Evolutionary conservation across 2,797 vertebrate genomes (phyloP), one percentile per base, ranked within the genome.

Genomic region (Hippoglossus hippoglossus): DNA sequence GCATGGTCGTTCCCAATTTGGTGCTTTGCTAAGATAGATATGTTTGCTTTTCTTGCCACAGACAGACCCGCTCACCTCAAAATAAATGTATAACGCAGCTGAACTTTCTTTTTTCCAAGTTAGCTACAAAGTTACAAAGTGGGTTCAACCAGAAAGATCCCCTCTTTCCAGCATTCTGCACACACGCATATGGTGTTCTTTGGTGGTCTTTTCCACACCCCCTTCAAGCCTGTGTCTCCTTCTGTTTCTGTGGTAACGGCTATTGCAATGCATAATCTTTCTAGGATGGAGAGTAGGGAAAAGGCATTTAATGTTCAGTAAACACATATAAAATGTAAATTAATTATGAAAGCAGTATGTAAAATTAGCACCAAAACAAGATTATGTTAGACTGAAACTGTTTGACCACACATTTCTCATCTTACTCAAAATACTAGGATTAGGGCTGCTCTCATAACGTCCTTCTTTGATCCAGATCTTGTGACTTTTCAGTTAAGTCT

Each of bases 1-100:
- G 91, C 93, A 88, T 74, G 80, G 87, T 92, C 90, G 75, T 80
- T 71, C 93, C 87, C 90, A 91, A 92, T 94, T 93, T 90, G 83
- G 88, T 90, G 79, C 86, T 84, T 91, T 81, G 84, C 89, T 92
- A 91, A 92, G 91, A 94, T 92, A 94, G 90, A 94, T 93, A 87
- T 87, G 88, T 93, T 93, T 90, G 86, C 89, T 90, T 91, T 93
- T 88, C 79, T 81, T 71, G 73, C 76, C 82, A 79, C 75, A 91
- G 92, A 93, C 89, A 92, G 78, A 70, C 57, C 69, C 62, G 73
- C 78, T 91, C 78, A 81, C 80, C 80, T 90, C 73, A 84, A 89
- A 93, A 91, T 90, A 89, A 88, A 93, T 88, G 63, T 84, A 74
- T 64, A 77, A 87, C 91, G 84, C 77, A 90, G 75, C 65, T 78